Base-by-base conservation (phyloP, 2,888 invertebrate genomes). In the Hoplodrina blanda region DNA sequence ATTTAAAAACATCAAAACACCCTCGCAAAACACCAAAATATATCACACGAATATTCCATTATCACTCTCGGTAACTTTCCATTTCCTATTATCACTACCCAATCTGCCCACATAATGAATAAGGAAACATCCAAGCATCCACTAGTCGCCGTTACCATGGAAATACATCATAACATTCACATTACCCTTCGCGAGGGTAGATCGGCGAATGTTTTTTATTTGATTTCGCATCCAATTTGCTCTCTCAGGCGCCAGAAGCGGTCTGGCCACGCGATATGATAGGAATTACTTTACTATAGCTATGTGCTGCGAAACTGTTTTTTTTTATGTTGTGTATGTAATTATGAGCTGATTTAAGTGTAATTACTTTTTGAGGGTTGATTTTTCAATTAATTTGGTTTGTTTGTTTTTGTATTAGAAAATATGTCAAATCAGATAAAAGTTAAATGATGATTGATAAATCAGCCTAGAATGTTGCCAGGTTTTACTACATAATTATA, bases 161-260 rank as follows among this genome's bases (percentile, higher is more conserved):
- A 60, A 72, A 80, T 69, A 80, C 71, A 76, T 80, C 80, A 82
- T 85, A 84, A 84, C 82, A 82, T 80, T 69, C 83, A 76, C 78
- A 87, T 87, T 85, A 85, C 83, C 80, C 80, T 85, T 82, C 84
- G 87, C 84, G 81, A 81, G 84, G 76, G 69, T 88, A 86, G 88
- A 89, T 89, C 89, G 87, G 87, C 83, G 83, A 91, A 91, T 90
- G 90, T 94, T 94, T 83, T 94, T 94, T 94, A 95, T 95, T 94
- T 91, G 92, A 95, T 94, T 95, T 93, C 91, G 89, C 91, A 91
- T 93, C 91, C 94, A 95, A 95, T 95, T 94, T 94, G 88, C 88
- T 75, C 85, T 82, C 80, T 81, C 89, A 86, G 82, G 81, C 86
- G 91, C 92, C 93, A 92, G 92, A 91, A 91, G 92, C 92, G 94